Conservation (phyloP, 2,113 vertebrate species). For the Hipposideros armiger region DNA sequence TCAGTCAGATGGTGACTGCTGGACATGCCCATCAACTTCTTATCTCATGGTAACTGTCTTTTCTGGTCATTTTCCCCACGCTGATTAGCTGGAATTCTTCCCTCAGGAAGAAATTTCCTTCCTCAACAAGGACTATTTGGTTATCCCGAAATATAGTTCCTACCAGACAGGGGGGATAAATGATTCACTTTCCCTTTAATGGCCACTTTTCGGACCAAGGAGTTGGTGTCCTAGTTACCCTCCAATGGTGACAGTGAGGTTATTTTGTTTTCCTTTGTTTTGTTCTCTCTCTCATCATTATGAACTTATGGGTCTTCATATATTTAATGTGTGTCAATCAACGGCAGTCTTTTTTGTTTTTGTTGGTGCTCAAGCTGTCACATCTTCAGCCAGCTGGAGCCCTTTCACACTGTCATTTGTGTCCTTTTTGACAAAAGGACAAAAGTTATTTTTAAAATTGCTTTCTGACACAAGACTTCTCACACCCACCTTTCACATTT, state of each 20-base stretch:
- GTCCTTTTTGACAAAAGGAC: neutral
- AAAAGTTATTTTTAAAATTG: neutral
- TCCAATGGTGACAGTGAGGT: neutral
- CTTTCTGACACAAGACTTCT: neutral
- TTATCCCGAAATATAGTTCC: neutral
- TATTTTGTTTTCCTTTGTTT: neutral
- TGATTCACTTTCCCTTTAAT: neutral
- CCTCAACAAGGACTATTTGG: rapidly evolving
- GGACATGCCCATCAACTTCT: neutral
- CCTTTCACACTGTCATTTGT: neutral
- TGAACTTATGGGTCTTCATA: neutral
- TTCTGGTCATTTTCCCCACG: neutral
- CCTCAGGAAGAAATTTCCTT: neutral
- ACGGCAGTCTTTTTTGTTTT: neutral
- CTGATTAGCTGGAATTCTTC: neutral
- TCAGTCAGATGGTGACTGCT: neutral
- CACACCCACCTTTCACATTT: neutral
- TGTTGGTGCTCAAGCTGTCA: neutral
- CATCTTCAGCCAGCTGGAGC: neutral
- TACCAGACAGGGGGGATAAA: neutral
- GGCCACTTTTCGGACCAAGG: neutral
- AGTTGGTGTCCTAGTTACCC: too few species aligned
- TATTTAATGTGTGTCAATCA: neutral
- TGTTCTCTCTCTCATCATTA: neutral
- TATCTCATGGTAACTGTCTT: neutral